Base-by-base conservation (phyloP, 2,113 vertebrate species). In the Spea bombifrons region DNA sequence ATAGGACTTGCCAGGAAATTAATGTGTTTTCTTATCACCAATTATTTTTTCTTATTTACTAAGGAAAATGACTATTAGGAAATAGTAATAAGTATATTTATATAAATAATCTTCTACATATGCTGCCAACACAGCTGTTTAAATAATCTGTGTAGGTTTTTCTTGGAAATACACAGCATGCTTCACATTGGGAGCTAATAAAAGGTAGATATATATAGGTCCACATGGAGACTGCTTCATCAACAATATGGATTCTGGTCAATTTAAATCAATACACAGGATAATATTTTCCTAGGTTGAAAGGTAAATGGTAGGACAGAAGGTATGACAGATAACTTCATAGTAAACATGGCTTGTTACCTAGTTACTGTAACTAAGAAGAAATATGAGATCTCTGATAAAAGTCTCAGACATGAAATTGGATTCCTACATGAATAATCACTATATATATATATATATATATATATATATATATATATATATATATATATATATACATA, bases 81-180 rank as follows among this genome's bases (percentile, higher is more conserved):
- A 76, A 76, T 57, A 68, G 52, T 46, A 13, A 47, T 12, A 45
- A 67, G 13, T 57, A 46, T 43, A 57, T 53, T 15, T 57, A 46
- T 47, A 68, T 68, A 59, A 76, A 68, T 68, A 76, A 76, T 68
- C 50, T 43, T 75, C 63, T 68, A 8, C 52, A 68, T 47, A 52
- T 68, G 43, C 65, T 76, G 50, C 75, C 75, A 67, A 59, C 65
- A 76, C 75, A 68, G 66, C 65, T 76, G 75, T 16, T 68, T 68
- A 68, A 76, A 57, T 55, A 76, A 76, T 76, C 75, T 68, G 65
- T 68, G 75, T 76, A 76, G 75, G 75, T 76, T 68, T 30, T 76
- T 68, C 65, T 68, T 68, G 75, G 65, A 67, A 68, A 76, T 57
- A 12, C 64, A 68, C 65, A 68, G 50, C 44, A 67, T 68, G 75